Evolutionary conservation across 2,113 vertebrate genomes (phyloP).

Genomic region (Sus scrofa): DNA sequence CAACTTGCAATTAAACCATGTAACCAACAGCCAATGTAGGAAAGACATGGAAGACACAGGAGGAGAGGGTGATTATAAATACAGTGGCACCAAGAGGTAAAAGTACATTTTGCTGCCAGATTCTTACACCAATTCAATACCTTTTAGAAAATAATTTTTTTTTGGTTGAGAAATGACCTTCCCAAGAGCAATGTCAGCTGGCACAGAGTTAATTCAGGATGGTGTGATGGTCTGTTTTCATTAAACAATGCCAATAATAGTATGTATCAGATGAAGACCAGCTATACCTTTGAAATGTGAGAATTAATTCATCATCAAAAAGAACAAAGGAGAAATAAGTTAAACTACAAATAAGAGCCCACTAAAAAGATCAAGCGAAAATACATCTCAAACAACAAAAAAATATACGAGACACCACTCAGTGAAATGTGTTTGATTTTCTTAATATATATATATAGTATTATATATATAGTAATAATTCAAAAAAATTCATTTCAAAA

Average conservation of each 20-base stretch:
- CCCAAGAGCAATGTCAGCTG: conserved; percentile 75
- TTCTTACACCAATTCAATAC: conserved; percentile 78
- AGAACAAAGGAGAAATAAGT: conserved; percentile 45
- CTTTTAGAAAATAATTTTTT: conserved; percentile 77
- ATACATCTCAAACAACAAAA: conserved; percentile 49
- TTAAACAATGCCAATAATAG: conserved; percentile 70
- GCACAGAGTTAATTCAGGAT: conserved; percentile 53
- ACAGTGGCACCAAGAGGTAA: conserved; percentile 91
- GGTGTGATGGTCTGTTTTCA: conserved; percentile 72
- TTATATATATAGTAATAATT: not conserved
- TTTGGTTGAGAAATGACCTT: conserved; percentile 79
- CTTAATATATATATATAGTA: not conserved
- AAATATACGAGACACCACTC: conserved; percentile 60
- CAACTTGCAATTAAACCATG: not conserved
- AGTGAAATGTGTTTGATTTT: conserved; percentile 71
- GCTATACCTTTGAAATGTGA: conserved; percentile 56
- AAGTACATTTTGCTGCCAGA: conserved; percentile 85
- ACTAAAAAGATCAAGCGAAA: conserved; percentile 28
- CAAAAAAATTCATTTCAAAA: not conserved
- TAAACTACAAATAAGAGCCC: conserved; percentile 34
- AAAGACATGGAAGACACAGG: conserved; percentile 69
- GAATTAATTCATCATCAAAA: conserved; percentile 50
- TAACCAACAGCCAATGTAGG: conserved; percentile 15
- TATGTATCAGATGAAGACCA: conserved; percentile 73
- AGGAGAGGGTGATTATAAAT: conserved; percentile 72